Evolutionary conservation across 1,140 invertebrate species (phyloP), one percentile per base, ranked within the genome.

Genomic region (Drosophila funebris): DNA sequence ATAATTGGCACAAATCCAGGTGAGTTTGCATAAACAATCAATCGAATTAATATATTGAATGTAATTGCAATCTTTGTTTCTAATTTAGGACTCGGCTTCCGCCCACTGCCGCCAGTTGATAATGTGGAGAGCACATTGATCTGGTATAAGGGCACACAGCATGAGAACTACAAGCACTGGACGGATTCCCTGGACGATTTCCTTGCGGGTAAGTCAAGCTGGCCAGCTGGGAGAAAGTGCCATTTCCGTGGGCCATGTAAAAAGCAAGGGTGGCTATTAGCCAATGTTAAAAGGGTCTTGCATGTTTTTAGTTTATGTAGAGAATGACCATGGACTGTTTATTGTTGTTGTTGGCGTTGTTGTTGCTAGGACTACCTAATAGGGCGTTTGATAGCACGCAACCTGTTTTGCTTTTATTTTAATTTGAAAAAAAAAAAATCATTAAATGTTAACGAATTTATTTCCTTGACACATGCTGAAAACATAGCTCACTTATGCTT

Each of bases 61-160:
- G 4, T 27, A 2, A 27, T 27, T 27, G 24, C 2, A 60, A 53
- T 68, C n/a, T n/a, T 61, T 29, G 16, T 14, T 16, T 27, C 3
- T 3, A 24, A 18, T 48, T 13, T 27, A 96, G 96, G 96, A 68
- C 93, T 99, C 50, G 98, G 97, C 67, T 99, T 98, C 92, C 94
- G 97, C 61, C 98, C 98, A 8, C 94, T 96, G 92, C 97, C 98
- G 3, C 95, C 96, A 50, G 91, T 93, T 5, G 94, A 94, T 16
- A 97, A 98, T 91, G 95, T 98, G 44, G 96, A 97, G 76, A 98
- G 97, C 92, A 98, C 97, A 16, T 94, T 99, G 43, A 97, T 99
- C 90, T 97, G 97, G 95, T 98, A 98, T 93, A 96, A 95, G 84
- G 95, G 95, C 39, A 95, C 95, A 4, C 94, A 96, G 56, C 93